phyloP scores from a whole-genome alignment of 2,113 vertebrate genomes.

The Sebastes schlegelii region DNA sequence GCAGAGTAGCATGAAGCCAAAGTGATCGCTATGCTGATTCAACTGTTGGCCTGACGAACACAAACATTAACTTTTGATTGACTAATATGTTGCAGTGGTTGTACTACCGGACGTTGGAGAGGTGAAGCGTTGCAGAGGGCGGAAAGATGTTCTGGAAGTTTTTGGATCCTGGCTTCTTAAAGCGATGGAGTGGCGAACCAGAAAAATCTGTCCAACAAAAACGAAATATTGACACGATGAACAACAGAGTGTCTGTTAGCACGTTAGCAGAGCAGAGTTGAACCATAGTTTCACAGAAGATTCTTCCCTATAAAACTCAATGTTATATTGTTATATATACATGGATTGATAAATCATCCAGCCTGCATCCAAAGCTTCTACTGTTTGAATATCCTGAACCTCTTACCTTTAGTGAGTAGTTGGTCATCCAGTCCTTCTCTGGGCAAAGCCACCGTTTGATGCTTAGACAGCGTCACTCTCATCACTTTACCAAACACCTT shows the following conservation, averaged over 20 bases:
- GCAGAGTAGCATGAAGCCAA: not conserved
- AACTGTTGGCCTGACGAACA: not conserved
- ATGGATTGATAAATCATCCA: not conserved
- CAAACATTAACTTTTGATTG: too few relatives aligned
- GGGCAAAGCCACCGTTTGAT: conserved; percentile 96
- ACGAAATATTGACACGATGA: not conserved
- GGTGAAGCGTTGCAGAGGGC: conserved; percentile 96
- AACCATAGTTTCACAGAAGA: too few relatives aligned
- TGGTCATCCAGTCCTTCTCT: conserved; percentile 98
- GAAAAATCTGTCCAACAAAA: conserved; percentile 87
- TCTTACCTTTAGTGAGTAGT: conserved; percentile 90
- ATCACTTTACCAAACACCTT: conserved; percentile 99
- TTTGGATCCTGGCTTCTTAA: conserved; percentile 98
- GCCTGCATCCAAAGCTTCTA: not conserved
- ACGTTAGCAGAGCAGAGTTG: too few relatives aligned
- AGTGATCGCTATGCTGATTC: not conserved
- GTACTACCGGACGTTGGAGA: conserved; percentile 95
- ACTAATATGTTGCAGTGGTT: not conserved
- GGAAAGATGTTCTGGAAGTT: conserved; percentile 99
- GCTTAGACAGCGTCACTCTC: conserved; percentile 96
- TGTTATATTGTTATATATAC: too few relatives aligned
- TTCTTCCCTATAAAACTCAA: too few relatives aligned
- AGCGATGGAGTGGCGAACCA: conserved; percentile 97
- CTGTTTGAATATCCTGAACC: not conserved
- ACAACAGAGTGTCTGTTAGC: too few relatives aligned